These are phyloP conservation scores for Cyanocitta stelleri DNA, from an alignment of 2,113 vertebrate species.

Conservation along the genomic window DNA sequence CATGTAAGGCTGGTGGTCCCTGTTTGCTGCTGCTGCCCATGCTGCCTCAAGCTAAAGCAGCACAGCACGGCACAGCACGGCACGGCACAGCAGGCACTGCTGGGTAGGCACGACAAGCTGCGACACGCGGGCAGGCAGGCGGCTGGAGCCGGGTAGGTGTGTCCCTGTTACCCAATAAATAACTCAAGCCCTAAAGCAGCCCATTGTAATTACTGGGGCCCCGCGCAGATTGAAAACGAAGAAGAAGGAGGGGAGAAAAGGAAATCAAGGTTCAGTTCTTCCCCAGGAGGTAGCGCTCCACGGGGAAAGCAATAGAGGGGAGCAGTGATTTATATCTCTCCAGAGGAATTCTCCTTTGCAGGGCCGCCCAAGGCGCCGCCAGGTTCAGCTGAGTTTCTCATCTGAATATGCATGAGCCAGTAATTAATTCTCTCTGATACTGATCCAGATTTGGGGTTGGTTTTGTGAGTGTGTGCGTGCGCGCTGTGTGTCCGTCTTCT, in stretches of 20 bases:
- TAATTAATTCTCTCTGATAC: slow-evolving; percentile 68
- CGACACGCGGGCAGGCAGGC: neutral
- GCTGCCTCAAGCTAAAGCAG: neutral
- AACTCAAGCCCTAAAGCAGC: slow-evolving; percentile 54
- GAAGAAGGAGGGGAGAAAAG: slow-evolving; percentile 11
- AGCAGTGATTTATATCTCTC: slow-evolving; percentile 43
- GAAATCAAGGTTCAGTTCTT: slow-evolving; percentile 47
- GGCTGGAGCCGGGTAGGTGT: slow-evolving; percentile 22
- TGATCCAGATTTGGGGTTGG: slow-evolving; percentile 49
- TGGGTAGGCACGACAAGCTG: neutral
- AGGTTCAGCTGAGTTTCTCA: slow-evolving; percentile 60
- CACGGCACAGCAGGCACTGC: neutral
- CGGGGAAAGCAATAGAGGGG: neutral
- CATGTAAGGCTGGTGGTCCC: neutral
- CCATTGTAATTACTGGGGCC: slow-evolving; percentile 55
- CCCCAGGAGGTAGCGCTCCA: slow-evolving; percentile 32
- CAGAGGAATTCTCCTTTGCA: slow-evolving; percentile 39
- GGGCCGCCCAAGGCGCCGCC: slow-evolving; percentile 27
- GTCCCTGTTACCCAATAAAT: slow-evolving; percentile 56
- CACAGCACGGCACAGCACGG: neutral
- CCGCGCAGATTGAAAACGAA: slow-evolving; percentile 39
- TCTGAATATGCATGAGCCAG: slow-evolving; percentile 56
- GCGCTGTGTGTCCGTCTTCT: neutral
- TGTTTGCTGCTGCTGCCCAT: rapidly evolving
- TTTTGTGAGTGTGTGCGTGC: neutral